A percentile compares a stretch with the other conserved stretches of the same genome.
phyloP scores from a whole-genome alignment of 2,888 invertebrate genomes.

The Pseudococcus longispinus region DNA sequence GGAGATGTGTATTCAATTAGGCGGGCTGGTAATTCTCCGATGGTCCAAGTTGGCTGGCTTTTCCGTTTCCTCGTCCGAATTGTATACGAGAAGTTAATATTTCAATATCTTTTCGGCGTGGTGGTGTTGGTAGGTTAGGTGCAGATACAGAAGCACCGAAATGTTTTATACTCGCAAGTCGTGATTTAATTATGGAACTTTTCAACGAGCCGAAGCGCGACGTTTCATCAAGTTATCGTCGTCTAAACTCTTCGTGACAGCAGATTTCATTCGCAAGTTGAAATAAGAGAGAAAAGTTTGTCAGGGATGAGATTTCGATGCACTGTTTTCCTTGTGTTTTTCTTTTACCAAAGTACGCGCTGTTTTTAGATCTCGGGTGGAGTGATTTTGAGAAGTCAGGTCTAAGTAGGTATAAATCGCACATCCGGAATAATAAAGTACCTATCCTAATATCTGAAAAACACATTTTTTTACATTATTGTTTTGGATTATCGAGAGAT shows the following conservation, averaged over 20 bases:
- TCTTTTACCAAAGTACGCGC: no score
- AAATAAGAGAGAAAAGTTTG: not conserved
- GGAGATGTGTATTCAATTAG: constrained; percentile 28
- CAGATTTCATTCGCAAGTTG: not conserved
- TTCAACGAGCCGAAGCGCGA: not conserved
- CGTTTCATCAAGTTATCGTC: not conserved
- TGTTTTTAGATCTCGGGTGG: no score
- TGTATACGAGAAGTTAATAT: not conserved
- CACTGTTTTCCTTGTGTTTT: no score
- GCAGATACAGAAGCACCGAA: no score
- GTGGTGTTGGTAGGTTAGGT: not conserved
- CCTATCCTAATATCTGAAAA: no score
- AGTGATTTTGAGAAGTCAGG: no score
- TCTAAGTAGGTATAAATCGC: no score
- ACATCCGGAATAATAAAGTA: no score
- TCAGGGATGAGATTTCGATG: not conserved
- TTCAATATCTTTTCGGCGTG: not conserved
- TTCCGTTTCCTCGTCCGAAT: not conserved
- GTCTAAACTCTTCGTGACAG: not conserved
- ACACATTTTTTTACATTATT: no score
- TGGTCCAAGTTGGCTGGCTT: not conserved
- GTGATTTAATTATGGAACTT: constrained; percentile 20
- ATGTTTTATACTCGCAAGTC: not conserved
- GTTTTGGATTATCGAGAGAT: no score
- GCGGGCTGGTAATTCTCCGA: not conserved